These are phyloP conservation scores for Brachionus rubens DNA, from an alignment of 1,140 invertebrate genomes.

Conservation along the genomic window DNA sequence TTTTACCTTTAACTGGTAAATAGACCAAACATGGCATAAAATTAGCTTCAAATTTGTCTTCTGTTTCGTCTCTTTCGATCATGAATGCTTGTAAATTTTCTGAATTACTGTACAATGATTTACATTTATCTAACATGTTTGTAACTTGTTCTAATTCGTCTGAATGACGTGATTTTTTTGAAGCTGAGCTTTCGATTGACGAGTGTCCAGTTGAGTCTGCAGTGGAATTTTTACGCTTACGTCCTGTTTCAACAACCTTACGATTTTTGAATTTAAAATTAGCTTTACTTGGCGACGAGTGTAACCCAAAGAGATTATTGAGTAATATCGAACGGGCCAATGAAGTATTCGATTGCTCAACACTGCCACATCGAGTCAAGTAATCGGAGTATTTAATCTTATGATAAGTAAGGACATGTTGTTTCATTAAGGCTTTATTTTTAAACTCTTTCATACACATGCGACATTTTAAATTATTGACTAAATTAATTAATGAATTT, in stretches of 20 bases:
- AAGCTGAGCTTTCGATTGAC: slow-evolving; percentile 8
- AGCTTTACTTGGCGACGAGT: neutral
- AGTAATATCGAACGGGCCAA: neutral
- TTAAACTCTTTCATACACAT: slow-evolving; percentile 18
- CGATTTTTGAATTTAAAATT: slow-evolving; percentile 14
- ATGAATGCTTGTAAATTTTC: slow-evolving; percentile 14
- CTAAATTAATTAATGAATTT: slow-evolving; percentile 15
- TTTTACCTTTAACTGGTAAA: slow-evolving; percentile 5
- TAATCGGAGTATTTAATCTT: slow-evolving; percentile 15
- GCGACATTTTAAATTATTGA: slow-evolving; percentile 15
- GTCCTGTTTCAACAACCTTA: neutral
- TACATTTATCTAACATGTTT: neutral
- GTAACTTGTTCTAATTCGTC: neutral
- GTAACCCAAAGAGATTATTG: neutral
- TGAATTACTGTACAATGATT: neutral
- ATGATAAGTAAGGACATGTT: slow-evolving; percentile 19
- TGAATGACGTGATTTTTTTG: slow-evolving; percentile 14
- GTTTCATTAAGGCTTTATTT: slow-evolving; percentile 8
- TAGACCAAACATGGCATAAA: slow-evolving; percentile 41
- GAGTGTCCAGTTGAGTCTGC: neutral
- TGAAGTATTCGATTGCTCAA: neutral
- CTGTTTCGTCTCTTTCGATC: slow-evolving; percentile 32
- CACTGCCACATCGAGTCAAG: neutral
- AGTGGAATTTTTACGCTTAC: slow-evolving; percentile 8
- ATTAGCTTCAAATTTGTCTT: neutral